phyloP scores from a whole-genome alignment of 2,888 invertebrate species.

The Eupithecia tripunctaria region DNA sequence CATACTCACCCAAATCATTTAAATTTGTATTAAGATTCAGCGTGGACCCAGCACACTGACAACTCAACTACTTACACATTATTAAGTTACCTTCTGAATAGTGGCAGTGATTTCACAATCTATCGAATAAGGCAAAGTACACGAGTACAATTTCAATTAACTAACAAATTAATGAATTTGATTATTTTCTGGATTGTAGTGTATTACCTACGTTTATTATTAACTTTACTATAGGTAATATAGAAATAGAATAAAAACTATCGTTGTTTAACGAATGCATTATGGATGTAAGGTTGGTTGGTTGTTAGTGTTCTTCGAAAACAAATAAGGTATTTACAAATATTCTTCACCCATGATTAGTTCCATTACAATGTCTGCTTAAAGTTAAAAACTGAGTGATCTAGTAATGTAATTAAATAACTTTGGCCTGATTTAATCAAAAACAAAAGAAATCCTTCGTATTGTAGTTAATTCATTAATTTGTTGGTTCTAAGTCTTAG shows the following conservation, averaged over 20 bases:
- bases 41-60: slow-evolving; percentile 65
- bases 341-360: not conserved
- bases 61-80: slow-evolving; percentile 59
- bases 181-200: not conserved
- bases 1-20: not conserved
- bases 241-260: too few species aligned
- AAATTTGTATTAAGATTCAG: slow-evolving; percentile 30
- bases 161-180: not conserved
- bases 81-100: slow-evolving; percentile 47
- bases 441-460: too few species aligned
- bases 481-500: not conserved
- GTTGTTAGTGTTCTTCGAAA: too few species aligned
- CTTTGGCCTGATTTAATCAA: too few species aligned
- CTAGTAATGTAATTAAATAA: too few species aligned
- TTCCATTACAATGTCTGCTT: not conserved
- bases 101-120: slow-evolving; percentile 59
- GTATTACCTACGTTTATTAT: not conserved
- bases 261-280: too few species aligned
- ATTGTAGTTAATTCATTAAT: not conserved
- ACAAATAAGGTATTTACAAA: not conserved
- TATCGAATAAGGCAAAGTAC: slow-evolving; percentile 27
- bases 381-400: too few species aligned
- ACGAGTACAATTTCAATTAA: slow-evolving; percentile 2
- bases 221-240: not conserved
- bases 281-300: too few species aligned